Percentiles rank a stretch among this genome's conserved stretches.
These are phyloP conservation scores for Athene noctua DNA, from an alignment of 2,113 vertebrate genomes.

Conservation along the genomic window DNA sequence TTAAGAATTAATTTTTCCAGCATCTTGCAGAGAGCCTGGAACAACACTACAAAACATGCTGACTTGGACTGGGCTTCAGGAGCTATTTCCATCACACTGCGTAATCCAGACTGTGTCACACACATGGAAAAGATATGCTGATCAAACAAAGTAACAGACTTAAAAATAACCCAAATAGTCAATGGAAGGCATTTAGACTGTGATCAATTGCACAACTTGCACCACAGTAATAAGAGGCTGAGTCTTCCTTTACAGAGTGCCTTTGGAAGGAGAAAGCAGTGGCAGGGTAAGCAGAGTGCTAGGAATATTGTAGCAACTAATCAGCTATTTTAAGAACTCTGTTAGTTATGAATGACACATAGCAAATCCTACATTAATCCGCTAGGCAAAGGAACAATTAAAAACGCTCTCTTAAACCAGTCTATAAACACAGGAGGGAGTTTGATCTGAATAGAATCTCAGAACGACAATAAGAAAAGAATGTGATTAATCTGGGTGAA, in stretches of 20 bases:
- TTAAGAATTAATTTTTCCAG: not conserved
- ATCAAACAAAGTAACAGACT: not conserved
- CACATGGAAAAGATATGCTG: not conserved
- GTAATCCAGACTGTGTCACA: not conserved
- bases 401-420: not conserved
- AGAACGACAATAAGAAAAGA: not conserved
- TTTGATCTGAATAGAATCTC: not conserved
- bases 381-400: not conserved
- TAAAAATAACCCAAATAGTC: conserved; percentile 18
- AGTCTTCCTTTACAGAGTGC: not conserved
- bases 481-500: not conserved
- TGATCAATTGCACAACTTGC: not conserved
- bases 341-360: not conserved
- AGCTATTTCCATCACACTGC: not conserved
- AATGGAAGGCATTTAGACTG: conserved; percentile 3
- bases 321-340: not conserved
- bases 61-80: not conserved
- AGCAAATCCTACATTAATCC: not conserved
- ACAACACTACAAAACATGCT: not conserved
- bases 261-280: not conserved
- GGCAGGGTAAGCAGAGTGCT: not conserved
- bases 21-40: not conserved
- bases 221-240: not conserved
- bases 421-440: not conserved
- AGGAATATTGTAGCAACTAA: not conserved